phyloP scores from a whole-genome alignment of 2,797 vertebrate genomes.

The Centropyge bicolor region DNA sequence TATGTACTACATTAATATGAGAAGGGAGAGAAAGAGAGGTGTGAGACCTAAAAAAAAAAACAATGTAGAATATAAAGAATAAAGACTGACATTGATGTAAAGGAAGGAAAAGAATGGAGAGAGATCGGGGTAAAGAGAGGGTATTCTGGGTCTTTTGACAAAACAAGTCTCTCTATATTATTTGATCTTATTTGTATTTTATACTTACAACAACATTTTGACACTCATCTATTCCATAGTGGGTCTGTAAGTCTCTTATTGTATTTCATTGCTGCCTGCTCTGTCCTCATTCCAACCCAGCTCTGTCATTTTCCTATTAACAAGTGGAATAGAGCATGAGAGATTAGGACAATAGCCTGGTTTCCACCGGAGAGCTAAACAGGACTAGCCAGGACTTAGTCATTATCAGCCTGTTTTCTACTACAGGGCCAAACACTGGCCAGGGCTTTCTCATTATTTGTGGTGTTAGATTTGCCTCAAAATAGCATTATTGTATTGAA shows the following conservation, averaged over 20 bases:
- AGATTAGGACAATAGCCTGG: constrained; percentile 39
- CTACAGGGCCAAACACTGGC: constrained; percentile 36
- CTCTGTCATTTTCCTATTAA: constrained; percentile 42
- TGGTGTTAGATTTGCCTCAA: constrained; percentile 16
- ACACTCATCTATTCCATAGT: constrained; percentile 14
- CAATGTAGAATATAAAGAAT: background rate
- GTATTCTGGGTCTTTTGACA: background rate
- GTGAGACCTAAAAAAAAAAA: no score
- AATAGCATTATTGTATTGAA: constrained; percentile 18
- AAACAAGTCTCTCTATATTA: constrained; percentile 2
- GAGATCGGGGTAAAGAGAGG: background rate
- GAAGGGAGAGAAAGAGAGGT: background rate
- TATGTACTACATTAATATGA: background rate
- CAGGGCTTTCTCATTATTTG: constrained; percentile 34
- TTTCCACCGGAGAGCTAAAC: constrained; percentile 43
- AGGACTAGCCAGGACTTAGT: constrained; percentile 36
- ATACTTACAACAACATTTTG: constrained; percentile 34
- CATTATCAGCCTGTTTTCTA: constrained; percentile 42
- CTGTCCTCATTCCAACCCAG: constrained; percentile 50
- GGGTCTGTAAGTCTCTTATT: constrained; percentile 40
- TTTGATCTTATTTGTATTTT: constrained; percentile 17
- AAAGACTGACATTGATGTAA: background rate
- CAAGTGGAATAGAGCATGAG: constrained; percentile 31
- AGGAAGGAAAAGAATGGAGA: constrained; percentile 4
- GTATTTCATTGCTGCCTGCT: constrained; percentile 32